A percentile compares a stretch with the other conserved stretches of the same genome.
Conservation (phyloP, 2,888 invertebrate genomes). For the Eugnorisma glareosa region DNA sequence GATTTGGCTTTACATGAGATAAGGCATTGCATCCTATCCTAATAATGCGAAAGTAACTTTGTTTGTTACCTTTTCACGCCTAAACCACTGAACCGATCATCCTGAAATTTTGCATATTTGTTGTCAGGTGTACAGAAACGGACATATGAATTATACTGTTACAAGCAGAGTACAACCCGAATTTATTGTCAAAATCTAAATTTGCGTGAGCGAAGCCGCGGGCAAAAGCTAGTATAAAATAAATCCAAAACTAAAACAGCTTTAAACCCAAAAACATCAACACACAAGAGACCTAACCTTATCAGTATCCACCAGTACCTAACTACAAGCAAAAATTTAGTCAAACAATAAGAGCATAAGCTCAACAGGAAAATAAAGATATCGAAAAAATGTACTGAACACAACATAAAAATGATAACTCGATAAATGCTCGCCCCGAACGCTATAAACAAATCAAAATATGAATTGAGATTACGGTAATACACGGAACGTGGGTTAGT, state of each 20-base stretch:
- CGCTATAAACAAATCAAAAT: slow-evolving; percentile 85
- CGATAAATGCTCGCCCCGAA: slow-evolving; percentile 78
- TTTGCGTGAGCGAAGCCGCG: too few species aligned
- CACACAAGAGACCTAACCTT: slow-evolving; percentile 10
- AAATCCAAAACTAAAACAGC: slow-evolving; percentile 6
- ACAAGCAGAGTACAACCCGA: too few species aligned
- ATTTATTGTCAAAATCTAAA: too few species aligned
- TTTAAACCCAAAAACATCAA: background rate
- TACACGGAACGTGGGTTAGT: slow-evolving; percentile 71
- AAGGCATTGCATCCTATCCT: too few species aligned
- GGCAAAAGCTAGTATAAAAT: too few species aligned
- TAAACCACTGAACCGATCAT: too few species aligned
- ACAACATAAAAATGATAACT: slow-evolving; percentile 74
- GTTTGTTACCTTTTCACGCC: too few species aligned
- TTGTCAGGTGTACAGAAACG: too few species aligned
- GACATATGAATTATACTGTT: too few species aligned
- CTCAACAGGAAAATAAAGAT: slow-evolving; percentile 57
- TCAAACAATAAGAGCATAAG: slow-evolving; percentile 37
- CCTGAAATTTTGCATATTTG: too few species aligned
- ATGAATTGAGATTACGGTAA: slow-evolving; percentile 84
- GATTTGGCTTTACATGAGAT: too few species aligned
- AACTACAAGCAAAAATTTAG: slow-evolving; percentile 4
- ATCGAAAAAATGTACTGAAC: slow-evolving; percentile 67
- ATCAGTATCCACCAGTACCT: slow-evolving; percentile 12
- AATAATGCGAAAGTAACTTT: too few species aligned